A percentile compares a stretch with the other conserved stretches of the same genome.
These are phyloP conservation scores for Eupeodes corollae DNA, from an alignment of 1,140 invertebrate species.

Conservation along the genomic window DNA sequence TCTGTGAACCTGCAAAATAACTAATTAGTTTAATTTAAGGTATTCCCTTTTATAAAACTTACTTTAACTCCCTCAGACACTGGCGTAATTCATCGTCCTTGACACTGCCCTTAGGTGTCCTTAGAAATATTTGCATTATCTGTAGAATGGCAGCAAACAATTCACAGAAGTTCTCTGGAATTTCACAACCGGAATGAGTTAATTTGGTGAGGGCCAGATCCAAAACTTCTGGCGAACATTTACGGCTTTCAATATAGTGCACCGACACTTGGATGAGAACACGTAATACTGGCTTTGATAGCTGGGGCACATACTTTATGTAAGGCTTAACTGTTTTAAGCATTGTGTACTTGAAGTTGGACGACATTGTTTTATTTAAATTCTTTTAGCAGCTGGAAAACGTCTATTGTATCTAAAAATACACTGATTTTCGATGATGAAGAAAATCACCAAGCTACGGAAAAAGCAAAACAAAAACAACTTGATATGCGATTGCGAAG, in stretches of 20 bases:
- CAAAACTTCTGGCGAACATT: slow-evolving; percentile 29
- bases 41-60: background rate
- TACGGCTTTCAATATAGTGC: slow-evolving; percentile 31
- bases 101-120: slow-evolving; percentile 26
- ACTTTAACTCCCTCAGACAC: slow-evolving; percentile 26
- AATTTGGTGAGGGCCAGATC: slow-evolving; percentile 34
- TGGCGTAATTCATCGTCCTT: slow-evolving; percentile 30
- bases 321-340: slow-evolving; percentile 21
- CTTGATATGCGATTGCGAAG: too few relatives aligned
- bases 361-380: slow-evolving; percentile 13
- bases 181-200: slow-evolving; percentile 26
- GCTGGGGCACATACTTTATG: slow-evolving; percentile 16
- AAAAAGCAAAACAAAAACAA: too few relatives aligned
- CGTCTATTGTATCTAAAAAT: too few relatives aligned
- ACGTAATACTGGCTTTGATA: slow-evolving; percentile 25
- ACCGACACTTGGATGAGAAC: slow-evolving; percentile 35
- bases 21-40: background rate
- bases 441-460: too few relatives aligned
- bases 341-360: slow-evolving; percentile 21
- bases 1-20: slow-evolving; percentile 20
- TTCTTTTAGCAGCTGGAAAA: too few relatives aligned
- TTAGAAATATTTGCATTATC: slow-evolving; percentile 33
- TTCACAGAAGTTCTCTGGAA: slow-evolving; percentile 34
- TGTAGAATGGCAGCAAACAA: slow-evolving; percentile 29
- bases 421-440: too few relatives aligned